These are phyloP conservation scores for Bombus waltoni DNA, from an alignment of 1,140 invertebrate genomes.

Conservation along the genomic window DNA sequence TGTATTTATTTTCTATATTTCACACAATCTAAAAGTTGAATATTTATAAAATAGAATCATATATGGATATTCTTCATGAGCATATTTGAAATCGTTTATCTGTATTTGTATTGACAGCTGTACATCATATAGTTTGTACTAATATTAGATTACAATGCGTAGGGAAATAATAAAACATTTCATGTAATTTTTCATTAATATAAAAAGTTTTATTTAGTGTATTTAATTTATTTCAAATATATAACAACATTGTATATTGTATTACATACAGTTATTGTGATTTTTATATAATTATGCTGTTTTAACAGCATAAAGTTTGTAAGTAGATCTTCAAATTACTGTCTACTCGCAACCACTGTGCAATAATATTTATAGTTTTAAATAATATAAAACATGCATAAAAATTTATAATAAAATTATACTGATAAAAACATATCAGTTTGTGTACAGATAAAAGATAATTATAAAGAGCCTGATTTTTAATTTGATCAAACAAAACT, in stretches of 20 bases:
- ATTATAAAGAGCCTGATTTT: conserved; percentile 15
- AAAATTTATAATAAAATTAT: conserved; percentile 57
- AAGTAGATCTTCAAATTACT: conserved; percentile 28
- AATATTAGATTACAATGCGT: conserved; percentile 19
- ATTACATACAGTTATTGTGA: conserved; percentile 15
- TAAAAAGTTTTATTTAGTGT: neutral
- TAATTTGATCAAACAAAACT: conserved; percentile 16
- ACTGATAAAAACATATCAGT: conserved; percentile 53
- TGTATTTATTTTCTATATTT: conserved; percentile 15
- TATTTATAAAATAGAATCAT: conserved; percentile 5
- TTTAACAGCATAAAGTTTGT: neutral
- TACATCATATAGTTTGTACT: conserved; percentile 21
- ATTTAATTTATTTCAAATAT: conserved; percentile 15
- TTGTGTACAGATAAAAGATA: conserved; percentile 18
- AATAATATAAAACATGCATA: conserved; percentile 43
- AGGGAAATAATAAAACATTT: conserved; percentile 8
- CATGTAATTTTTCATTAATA: conserved; percentile 28
- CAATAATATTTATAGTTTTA: conserved; percentile 45
- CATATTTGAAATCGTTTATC: conserved; percentile 19
- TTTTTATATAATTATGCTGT: conserved; percentile 25
- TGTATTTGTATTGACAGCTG: neutral
- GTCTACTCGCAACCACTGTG: neutral
- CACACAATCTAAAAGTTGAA: neutral
- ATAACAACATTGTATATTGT: neutral
- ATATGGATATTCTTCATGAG: neutral